Evolutionary conservation across 2,888 invertebrate species (phyloP).

Genomic region (Helicoverpa assulta): DNA sequence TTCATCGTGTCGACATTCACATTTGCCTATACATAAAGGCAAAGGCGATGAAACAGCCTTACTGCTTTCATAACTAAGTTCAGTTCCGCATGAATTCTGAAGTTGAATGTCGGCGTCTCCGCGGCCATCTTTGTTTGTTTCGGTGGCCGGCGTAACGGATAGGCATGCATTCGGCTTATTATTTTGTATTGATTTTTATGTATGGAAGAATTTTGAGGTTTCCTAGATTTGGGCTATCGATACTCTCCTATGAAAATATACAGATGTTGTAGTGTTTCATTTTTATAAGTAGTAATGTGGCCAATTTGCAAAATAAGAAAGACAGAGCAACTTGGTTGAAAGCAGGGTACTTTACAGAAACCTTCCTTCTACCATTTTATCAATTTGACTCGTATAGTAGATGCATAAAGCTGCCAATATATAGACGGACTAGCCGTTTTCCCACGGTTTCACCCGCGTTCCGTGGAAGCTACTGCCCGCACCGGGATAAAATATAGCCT

Average conservation of each 20-base stretch:
- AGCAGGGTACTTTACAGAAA: no score
- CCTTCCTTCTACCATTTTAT: no score
- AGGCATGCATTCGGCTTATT: constrained; percentile 48
- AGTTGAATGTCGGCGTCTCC: constrained; percentile 50
- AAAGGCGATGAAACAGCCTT: constrained; percentile 56
- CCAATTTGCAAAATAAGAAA: no score
- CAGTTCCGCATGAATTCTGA: constrained; percentile 59
- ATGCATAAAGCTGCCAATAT: no score
- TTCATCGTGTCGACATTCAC: constrained; percentile 62
- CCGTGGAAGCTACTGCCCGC: no score
- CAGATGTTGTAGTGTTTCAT: no score
- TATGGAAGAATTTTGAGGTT: not conserved
- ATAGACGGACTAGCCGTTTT: no score
- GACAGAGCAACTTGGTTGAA: no score
- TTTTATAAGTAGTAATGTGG: no score
- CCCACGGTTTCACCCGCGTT: no score
- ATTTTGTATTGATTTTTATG: constrained; percentile 16
- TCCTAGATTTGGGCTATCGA: constrained; percentile 7
- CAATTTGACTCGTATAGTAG: no score
- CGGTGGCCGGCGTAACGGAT: constrained; percentile 53
- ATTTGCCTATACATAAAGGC: constrained; percentile 49
- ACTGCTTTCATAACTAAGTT: constrained; percentile 62
- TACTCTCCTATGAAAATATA: not conserved
- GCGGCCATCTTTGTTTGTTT: constrained; percentile 53
- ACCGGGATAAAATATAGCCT: no score